Conservation (phyloP, 2,888 invertebrate species). For the Thera britannica region DNA sequence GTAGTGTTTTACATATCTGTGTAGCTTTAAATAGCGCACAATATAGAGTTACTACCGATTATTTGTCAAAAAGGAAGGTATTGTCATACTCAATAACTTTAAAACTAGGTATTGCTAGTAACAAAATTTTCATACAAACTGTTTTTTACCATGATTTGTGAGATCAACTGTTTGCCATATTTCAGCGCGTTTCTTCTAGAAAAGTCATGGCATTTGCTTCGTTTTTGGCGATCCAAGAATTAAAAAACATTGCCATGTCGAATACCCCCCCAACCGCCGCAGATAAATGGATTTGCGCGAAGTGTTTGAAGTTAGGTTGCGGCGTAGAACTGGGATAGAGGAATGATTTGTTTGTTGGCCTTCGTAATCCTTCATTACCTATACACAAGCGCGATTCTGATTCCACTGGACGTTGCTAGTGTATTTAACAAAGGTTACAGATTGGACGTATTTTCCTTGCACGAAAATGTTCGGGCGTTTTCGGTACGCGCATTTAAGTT, state of each 20-base stretch:
- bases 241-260: neutral
- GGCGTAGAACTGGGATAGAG: constrained; percentile 52
- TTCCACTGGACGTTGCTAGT: neutral
- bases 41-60: too few relatives aligned
- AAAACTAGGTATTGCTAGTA: too few relatives aligned
- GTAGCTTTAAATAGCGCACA: neutral
- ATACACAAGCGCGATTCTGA: constrained; percentile 51
- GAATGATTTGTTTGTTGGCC: constrained; percentile 62
- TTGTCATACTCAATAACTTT: too few relatives aligned
- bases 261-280: constrained; percentile 38
- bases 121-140: too few relatives aligned
- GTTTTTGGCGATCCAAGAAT: neutral
- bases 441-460: neutral
- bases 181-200: neutral
- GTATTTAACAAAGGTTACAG: neutral
- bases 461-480: neutral
- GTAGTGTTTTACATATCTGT: neutral
- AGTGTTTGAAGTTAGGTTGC: constrained; percentile 59
- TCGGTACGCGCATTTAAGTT: too few relatives aligned
- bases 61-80: too few relatives aligned
- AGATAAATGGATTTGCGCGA: constrained; percentile 54
- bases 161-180: neutral
- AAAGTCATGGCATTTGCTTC: neutral
- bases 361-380: constrained; percentile 66
- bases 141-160: neutral